Evolutionary conservation across 2,113 vertebrate species (phyloP).

Genomic region (Recurvirostra avosetta): DNA sequence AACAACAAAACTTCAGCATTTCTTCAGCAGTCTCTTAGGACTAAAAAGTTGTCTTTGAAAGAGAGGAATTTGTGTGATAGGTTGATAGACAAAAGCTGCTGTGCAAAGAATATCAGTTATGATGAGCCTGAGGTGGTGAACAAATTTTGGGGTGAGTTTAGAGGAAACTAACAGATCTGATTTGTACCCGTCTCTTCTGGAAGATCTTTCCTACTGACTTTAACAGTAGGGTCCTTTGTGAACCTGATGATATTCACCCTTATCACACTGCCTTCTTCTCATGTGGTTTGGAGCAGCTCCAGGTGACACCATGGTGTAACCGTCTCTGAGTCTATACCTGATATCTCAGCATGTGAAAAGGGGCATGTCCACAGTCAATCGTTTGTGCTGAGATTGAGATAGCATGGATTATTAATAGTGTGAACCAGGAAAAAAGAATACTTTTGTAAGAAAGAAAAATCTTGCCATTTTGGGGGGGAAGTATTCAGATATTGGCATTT

Average conservation of each 20-base stretch:
- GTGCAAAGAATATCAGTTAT: neutral
- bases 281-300: neutral
- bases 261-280: neutral
- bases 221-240: neutral
- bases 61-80: neutral
- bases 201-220: neutral
- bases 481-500: neutral
- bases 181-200: neutral
- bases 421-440: neutral
- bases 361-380: neutral
- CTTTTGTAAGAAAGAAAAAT: neutral
- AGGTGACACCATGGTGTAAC: neutral
- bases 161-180: neutral
- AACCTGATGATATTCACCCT: neutral
- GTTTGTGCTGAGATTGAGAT: neutral
- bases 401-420: neutral
- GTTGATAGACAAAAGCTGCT: neutral
- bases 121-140: neutral
- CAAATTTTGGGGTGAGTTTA: neutral
- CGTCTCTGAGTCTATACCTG: neutral
- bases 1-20: neutral
- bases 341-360: neutral
- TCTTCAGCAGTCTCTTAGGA: neutral
- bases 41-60: neutral
- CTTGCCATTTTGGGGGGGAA: neutral